Base-by-base conservation (phyloP, 2,113 vertebrate species). In the Mus pahari region DNA sequence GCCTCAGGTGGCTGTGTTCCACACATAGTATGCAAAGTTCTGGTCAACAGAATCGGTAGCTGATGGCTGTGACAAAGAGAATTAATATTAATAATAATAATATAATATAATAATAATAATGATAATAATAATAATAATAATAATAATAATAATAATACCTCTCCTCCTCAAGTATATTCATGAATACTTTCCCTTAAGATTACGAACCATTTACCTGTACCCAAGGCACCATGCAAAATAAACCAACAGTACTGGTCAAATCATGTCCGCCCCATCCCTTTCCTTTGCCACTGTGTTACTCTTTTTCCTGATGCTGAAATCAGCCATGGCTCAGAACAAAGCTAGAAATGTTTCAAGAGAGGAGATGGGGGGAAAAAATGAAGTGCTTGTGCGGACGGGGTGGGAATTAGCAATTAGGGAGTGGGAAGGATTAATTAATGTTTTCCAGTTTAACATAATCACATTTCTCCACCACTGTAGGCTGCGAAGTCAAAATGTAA, bases 401-500 rank as follows among this genome's bases (percentile, higher is more conserved):
- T 77, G 20, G 66, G 73, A 89, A 83, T 78, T 77, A 68, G 14
- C 50, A 92, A 26, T 60, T 60, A 86, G 45, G 11, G 31, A 86
- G 9, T 77, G 8, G 77, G 11, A 81, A 91, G 89, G 60, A 75
- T 92, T 89, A 70, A 88, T 97, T 86, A 86, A 83, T 82, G n/a
- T 82, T 94, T 84, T 81, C 16, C 39, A 86, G 2, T 81, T 39
- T 91, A 82, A 78, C 12, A 26, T 42, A 90, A 92, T 89, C 77
- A 77, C 5, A 71, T 55, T 53, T 66, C 62, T 50, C 73, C 78
- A 62, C 58, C 58, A 58, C 60, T 77, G 31, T 86, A 82, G 93
- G 86, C 39, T 62, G 58, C 36, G 36, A 96, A 94, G 93, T 73
- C 45, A 96, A 90, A 94, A 88, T 60, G 22, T 66, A 88, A 88